Evolutionary conservation across 2,113 vertebrate species (phyloP), one percentile per base, ranked within the genome.

Genomic region (Microcebus ravelobensis): DNA sequence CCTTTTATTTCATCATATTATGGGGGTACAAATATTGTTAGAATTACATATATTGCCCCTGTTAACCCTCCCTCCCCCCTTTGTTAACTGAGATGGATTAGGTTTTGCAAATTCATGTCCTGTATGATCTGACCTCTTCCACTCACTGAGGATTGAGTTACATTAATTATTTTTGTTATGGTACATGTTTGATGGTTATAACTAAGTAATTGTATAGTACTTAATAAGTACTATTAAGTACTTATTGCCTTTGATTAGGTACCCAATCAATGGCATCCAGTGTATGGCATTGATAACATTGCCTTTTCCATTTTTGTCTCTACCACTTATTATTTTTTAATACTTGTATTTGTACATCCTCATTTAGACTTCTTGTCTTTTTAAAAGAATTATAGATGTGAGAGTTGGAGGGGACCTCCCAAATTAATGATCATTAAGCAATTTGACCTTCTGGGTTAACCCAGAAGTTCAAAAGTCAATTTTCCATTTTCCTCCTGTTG

Each of bases 341-440:
- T 18, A 23, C 3, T n/a, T 71, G 3, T 1, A 31, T 93, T 48
- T 90, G 8, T 36, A 0, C 2, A 77, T 68, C 81, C 34, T 92
- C 77, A 9, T 83, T 74, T 74, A 50, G 10, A n/a, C 52, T 9
- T 96, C 45, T 9, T 96, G 25, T 81, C n/a, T 74, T 92, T 96
- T 76, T 18, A 36, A 70, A 93, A 85, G 25, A 67, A 42, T 57
- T 70, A 18, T 50, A 23, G 5, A 81, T 65, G 18, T 36, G 21
- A 87, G 29, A 4, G 1, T 52, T 70, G 1, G 11, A 82, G n/a
- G 34, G 25, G 8, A 57, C 25, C 8, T 84, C 21, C 65, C 29
- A 42, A 89, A 50, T 10, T 63, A 63, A 63, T 63, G 11, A 29
- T 63, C 23, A 63, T 63, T 63, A 61, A 61, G 23, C 25, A 61